Conservation (phyloP, 2,888 invertebrate genomes). For the Drosophila quasianomalipes region DNA sequence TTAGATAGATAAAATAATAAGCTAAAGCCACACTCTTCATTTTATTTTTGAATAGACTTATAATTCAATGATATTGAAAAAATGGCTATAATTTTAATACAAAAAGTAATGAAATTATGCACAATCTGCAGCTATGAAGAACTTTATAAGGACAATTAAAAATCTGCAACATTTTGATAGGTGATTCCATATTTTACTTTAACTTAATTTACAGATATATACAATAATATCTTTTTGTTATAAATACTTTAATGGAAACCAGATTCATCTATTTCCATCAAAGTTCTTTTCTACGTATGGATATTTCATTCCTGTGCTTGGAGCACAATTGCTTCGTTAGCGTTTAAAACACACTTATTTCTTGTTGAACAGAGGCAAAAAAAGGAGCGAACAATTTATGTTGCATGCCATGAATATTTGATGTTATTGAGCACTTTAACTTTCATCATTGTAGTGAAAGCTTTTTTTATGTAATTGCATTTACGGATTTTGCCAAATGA, state of each 20-base stretch:
- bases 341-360: conserved; percentile 55
- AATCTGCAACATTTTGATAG: background rate
- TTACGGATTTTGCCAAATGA: conserved; percentile 63
- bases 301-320: conserved; percentile 10
- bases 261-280: conserved; percentile 6
- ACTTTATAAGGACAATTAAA: background rate
- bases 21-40: too few relatives aligned
- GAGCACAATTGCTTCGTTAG: conserved; percentile 77
- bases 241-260: conserved; percentile 16
- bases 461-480: conserved; percentile 50
- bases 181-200: background rate
- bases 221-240: background rate
- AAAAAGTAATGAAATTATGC: background rate
- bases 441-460: conserved; percentile 26
- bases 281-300: background rate
- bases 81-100: background rate
- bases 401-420: conserved; percentile 63
- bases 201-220: background rate
- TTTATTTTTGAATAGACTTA: too few relatives aligned
- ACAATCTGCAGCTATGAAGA: background rate
- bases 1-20: too few relatives aligned
- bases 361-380: conserved; percentile 8
- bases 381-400: conserved; percentile 40
- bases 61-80: too few relatives aligned
- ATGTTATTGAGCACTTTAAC: conserved; percentile 63